Evolutionary conservation across 2,113 vertebrate species (phyloP).

Genomic region (Antechinus stuartii): DNA sequence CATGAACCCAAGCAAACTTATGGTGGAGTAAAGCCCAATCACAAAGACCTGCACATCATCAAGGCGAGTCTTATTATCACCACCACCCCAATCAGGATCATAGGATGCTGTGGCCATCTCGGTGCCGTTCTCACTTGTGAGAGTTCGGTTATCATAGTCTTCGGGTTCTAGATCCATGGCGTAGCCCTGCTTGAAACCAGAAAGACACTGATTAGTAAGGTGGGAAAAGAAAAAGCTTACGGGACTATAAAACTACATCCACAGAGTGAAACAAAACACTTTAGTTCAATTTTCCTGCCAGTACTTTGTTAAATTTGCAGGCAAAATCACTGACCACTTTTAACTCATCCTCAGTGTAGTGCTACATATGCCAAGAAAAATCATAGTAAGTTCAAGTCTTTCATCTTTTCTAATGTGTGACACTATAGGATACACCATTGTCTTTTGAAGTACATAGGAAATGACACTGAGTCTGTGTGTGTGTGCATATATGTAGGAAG

Average conservation of each 20-base stretch:
- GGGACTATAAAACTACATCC: background rate
- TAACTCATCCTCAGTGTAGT: background rate
- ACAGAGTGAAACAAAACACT: background rate
- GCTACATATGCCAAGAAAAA: background rate
- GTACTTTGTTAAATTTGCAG: conserved; percentile 2
- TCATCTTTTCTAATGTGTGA: conserved; percentile 9
- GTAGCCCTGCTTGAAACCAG: conserved; percentile 78
- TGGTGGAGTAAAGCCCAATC: conserved; percentile 89
- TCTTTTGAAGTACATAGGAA: conserved; percentile 16
- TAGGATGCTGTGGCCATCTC: conserved; percentile 72
- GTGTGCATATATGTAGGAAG: background rate
- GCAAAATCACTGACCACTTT: conserved; percentile 1
- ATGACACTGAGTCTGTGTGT: background rate
- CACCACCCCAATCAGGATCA: conserved; percentile 88
- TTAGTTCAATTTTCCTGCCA: background rate
- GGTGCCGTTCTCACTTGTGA: conserved; percentile 79
- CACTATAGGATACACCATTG: background rate
- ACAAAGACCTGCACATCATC: conserved; percentile 90
- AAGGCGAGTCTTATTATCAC: conserved; percentile 87
- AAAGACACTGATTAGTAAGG: conserved; percentile 76
- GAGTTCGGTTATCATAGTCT: conserved; percentile 81
- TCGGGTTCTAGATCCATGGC: conserved; percentile 86
- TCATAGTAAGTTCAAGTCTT: conserved; percentile 7
- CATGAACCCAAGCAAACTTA: conserved; percentile 88
- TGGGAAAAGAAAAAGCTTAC: background rate